Evolutionary conservation across 2,113 vertebrate genomes (phyloP), one percentile per base, ranked within the genome.

Genomic region (Tyto alba): DNA sequence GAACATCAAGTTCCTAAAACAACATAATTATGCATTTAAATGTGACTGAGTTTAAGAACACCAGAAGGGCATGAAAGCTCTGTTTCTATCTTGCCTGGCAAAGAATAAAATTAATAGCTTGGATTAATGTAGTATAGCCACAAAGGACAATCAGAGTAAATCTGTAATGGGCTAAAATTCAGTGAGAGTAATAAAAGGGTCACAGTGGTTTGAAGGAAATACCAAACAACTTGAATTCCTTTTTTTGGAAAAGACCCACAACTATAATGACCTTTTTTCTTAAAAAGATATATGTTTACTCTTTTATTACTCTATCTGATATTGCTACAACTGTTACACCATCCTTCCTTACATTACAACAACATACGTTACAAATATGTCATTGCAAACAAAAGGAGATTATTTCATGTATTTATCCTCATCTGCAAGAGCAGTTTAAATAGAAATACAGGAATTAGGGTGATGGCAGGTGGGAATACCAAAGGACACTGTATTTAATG

Each of bases 1-100:
- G 75, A 93, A 90, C 60, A 59, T 4, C 4, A 68, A 78, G 57
- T 85, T 96, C 88, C 68, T 80, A 74, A 95, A 95, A 43, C 75
- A 93, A 79, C 43, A 63, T 63, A 93, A 75, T 90, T 90, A 92
- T 72, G 63, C 83, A 60, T 95, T 96, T 93, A 95, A 84, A 90
- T 80, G 92, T 63, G 68, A 36, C 34, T 85, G 69, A 89, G 21
- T 91, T 88, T 81, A 67, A 81, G 68, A 94, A 84, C 4, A 2
- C 76, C 76, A 90, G 53, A 78, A 92, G 52, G 56, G 86, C 52
- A 64, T 78, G 68, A 92, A 93, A 80, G 30, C 25, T 89, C 89
- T 86, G 38, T 71, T 92, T 90, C 85, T 55, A 29, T 90, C 73
- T 78, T 56, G 40, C 19, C 32, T 92, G 50, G 64, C n/a, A 86